Conservation (phyloP, 1,140 invertebrate species). For the Philopotamus ludificatus region DNA sequence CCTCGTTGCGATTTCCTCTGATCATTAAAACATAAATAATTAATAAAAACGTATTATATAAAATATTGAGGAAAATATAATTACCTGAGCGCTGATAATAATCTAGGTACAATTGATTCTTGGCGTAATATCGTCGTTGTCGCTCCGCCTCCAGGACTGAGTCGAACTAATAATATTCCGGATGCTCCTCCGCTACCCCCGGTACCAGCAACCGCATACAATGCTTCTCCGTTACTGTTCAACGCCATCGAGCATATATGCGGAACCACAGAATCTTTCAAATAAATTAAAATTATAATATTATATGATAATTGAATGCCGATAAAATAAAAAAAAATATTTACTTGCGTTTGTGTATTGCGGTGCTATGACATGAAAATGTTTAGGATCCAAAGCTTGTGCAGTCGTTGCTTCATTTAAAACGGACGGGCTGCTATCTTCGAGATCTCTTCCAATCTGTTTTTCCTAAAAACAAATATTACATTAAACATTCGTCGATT, state of each 20-base stretch:
- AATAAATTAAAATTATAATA: slow-evolving; percentile 27
- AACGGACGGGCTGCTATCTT: slow-evolving; percentile 62
- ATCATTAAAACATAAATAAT: background rate
- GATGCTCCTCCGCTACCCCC: slow-evolving; percentile 48
- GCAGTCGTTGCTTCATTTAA: slow-evolving; percentile 64
- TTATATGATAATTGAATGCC: slow-evolving; percentile 14
- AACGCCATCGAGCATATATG: slow-evolving; percentile 75
- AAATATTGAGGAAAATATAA: slow-evolving; percentile 4
- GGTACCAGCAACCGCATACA: slow-evolving; percentile 71
- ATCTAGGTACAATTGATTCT: slow-evolving; percentile 77
- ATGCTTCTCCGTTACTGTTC: slow-evolving; percentile 68
- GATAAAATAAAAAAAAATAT: slow-evolving; percentile 38
- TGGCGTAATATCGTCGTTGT: slow-evolving; percentile 72
- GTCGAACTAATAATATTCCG: slow-evolving; percentile 66
- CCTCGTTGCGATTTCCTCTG: slow-evolving; percentile 38
- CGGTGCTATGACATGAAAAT: slow-evolving; percentile 75
- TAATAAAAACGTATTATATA: background rate
- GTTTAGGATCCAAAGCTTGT: slow-evolving; percentile 65
- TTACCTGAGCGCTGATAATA: slow-evolving; percentile 75
- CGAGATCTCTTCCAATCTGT: slow-evolving; percentile 52
- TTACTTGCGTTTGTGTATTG: slow-evolving; percentile 68
- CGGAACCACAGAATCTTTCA: slow-evolving; percentile 66
- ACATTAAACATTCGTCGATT: slow-evolving; percentile 33
- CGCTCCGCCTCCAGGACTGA: slow-evolving; percentile 62
- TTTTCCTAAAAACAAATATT: slow-evolving; percentile 46